Conservation (phyloP, 2,888 invertebrate genomes). For the Danaus chrysippus region DNA sequence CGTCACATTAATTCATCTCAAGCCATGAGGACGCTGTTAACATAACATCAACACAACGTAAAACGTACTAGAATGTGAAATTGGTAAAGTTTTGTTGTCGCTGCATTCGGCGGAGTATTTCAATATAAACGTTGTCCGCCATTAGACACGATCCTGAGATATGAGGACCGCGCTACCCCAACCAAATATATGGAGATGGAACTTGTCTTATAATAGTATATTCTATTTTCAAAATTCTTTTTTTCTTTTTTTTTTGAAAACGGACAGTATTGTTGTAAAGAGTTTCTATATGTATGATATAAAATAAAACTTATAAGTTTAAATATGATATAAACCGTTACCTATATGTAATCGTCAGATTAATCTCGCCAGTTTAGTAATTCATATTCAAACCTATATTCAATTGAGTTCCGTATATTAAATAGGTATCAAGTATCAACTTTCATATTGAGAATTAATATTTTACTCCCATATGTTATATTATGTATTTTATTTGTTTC, state of each 20-base stretch:
- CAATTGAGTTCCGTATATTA: too few relatives aligned
- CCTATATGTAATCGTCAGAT: too few relatives aligned
- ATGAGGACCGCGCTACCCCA: conserved; percentile 57
- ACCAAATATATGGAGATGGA: conserved; percentile 44
- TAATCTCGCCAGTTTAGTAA: too few relatives aligned
- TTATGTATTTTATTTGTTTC: neutral
- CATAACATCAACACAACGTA: neutral
- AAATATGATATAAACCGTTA: too few relatives aligned
- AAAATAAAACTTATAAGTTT: too few relatives aligned
- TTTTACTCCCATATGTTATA: neutral
- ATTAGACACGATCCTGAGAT: conserved; percentile 56
- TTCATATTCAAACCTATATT: too few relatives aligned
- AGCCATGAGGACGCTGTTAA: neutral
- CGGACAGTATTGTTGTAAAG: too few relatives aligned
- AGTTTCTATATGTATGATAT: too few relatives aligned
- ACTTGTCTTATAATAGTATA: conserved; percentile 3
- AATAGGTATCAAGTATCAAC: too few relatives aligned
- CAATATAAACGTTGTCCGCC: conserved; percentile 70
- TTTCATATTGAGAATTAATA: too few relatives aligned
- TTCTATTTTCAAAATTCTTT: neutral
- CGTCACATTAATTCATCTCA: too few relatives aligned
- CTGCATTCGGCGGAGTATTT: conserved; percentile 64
- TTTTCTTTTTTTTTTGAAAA: neutral
- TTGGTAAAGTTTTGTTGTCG: conserved; percentile 1
- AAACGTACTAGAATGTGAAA: neutral